Conservation (phyloP, 2,888 invertebrate genomes). For the Blastobasis adustella region DNA sequence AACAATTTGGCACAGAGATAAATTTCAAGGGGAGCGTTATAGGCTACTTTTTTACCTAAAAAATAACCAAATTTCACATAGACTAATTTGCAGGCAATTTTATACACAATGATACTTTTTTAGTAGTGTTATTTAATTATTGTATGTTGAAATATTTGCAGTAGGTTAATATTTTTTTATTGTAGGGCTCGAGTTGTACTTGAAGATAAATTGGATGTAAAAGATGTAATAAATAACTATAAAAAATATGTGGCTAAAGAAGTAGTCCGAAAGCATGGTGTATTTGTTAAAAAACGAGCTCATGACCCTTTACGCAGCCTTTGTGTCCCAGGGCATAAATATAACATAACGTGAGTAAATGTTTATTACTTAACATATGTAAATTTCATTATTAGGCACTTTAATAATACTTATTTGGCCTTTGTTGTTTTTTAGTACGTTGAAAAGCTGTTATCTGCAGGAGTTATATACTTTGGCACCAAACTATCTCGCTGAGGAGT, state of each 20-base stretch:
- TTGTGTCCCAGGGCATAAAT: slow-evolving; percentile 71
- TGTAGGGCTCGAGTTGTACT: slow-evolving; percentile 80
- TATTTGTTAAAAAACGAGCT: slow-evolving; percentile 85
- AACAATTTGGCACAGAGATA: no score
- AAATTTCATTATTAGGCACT: neutral
- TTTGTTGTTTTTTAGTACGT: slow-evolving; percentile 56
- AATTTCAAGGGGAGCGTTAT: no score
- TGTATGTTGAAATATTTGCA: no score
- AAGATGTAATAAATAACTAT: slow-evolving; percentile 84
- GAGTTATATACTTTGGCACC: slow-evolving; percentile 87
- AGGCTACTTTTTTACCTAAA: no score
- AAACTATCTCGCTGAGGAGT: slow-evolving; percentile 86
- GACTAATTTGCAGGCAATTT: no score
- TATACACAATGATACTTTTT: no score
- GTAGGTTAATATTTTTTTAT: slow-evolving; percentile 12
- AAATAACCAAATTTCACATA: no score
- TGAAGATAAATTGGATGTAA: slow-evolving; percentile 80
- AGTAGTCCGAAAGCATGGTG: slow-evolving; percentile 82
- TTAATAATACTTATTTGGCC: neutral
- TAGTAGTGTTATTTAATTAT: no score
- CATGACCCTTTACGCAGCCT: slow-evolving; percentile 72
- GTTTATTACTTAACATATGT: neutral
- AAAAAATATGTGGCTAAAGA: slow-evolving; percentile 89
- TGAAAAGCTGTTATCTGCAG: slow-evolving; percentile 87
- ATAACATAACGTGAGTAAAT: neutral